These are phyloP conservation scores for Puffinus mauretanicus DNA, from an alignment of 2,113 vertebrate species.

Conservation along the genomic window DNA sequence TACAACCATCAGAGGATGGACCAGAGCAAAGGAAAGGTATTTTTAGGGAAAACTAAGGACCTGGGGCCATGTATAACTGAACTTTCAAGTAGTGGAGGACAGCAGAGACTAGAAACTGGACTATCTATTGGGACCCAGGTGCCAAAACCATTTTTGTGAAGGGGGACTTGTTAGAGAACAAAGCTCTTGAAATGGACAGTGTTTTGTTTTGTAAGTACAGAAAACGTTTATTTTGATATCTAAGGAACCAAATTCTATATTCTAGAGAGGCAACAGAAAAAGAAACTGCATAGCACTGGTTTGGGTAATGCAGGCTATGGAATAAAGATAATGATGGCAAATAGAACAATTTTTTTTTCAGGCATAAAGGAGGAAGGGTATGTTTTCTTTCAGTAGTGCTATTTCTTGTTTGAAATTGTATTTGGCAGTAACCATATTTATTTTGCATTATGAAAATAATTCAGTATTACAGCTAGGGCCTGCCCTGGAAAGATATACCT, in stretches of 20 bases:
- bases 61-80: neutral
- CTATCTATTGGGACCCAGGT: neutral
- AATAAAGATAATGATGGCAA: neutral
- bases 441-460: neutral
- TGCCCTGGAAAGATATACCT: neutral
- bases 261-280: neutral
- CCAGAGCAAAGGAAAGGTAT: neutral
- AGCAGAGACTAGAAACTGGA: neutral
- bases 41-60: neutral
- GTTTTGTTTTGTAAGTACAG: neutral
- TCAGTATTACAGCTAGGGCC: neutral
- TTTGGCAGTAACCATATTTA: neutral
- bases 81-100: neutral
- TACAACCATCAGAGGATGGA: neutral
- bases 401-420: neutral
- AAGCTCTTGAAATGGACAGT: neutral
- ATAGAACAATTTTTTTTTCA: neutral
- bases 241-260: neutral
- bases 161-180: neutral
- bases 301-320: neutral
- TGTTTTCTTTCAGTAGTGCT: neutral
- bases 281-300: neutral
- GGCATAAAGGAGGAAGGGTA: neutral
- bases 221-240: neutral
- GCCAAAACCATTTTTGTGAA: neutral